Conservation (phyloP, 2,113 vertebrate genomes). For the Morone chrysops region DNA sequence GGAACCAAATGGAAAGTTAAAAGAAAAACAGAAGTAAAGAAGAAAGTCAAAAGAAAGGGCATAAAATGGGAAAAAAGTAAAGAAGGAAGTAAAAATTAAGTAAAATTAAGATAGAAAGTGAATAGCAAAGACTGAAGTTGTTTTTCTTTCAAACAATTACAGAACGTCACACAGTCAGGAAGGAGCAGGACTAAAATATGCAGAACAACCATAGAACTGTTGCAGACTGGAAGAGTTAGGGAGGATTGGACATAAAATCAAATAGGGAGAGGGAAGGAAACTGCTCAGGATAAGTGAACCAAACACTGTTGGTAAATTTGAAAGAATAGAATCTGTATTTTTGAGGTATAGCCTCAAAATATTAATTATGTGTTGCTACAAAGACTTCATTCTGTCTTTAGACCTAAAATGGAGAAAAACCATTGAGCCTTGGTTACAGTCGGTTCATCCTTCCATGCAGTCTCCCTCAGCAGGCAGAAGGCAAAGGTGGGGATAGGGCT, state of each 20-base stretch:
- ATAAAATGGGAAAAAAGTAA: neutral
- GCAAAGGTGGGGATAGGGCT: conserved; percentile 33
- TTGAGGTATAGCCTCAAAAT: neutral
- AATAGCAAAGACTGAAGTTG: neutral
- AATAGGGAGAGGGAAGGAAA: conserved; percentile 7
- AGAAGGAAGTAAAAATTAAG: neutral
- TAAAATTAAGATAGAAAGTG: neutral
- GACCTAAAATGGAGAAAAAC: neutral
- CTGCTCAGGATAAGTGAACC: conserved; percentile 44
- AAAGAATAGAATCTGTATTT: neutral
- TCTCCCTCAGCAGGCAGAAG: conserved; percentile 34
- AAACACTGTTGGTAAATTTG: conserved; percentile 11
- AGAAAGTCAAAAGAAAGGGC: neutral
- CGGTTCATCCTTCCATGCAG: conserved; percentile 52
- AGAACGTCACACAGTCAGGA: neutral
- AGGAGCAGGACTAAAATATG: neutral
- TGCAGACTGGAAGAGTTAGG: neutral
- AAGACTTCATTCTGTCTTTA: neutral
- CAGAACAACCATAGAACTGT: neutral
- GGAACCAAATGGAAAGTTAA: neutral
- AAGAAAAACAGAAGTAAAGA: neutral
- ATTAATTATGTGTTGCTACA: neutral
- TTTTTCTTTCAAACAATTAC: neutral
- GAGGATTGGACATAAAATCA: neutral
- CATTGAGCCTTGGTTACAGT: conserved; percentile 5